Base-by-base conservation (phyloP, 2,888 invertebrate genomes). In the Myopa testacea region DNA sequence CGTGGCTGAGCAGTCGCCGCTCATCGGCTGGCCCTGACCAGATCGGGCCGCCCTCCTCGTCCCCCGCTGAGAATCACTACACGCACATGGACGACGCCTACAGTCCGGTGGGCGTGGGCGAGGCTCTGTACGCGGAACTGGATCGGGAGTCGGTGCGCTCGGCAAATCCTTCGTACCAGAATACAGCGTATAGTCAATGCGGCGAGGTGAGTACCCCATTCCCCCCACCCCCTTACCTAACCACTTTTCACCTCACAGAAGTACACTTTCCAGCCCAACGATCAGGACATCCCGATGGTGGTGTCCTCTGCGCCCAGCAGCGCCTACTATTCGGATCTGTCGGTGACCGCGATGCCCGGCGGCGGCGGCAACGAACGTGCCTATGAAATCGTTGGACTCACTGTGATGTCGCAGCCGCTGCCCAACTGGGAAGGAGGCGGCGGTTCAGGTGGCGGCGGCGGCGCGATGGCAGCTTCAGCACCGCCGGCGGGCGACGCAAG, bases 241-340 rank as follows among this genome's bases (percentile, higher is more conserved):
- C 67, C 70, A 37, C 12, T 5, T 34, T 38, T 10, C 75, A 38
- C 26, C 60, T 78, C 73, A 2, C 81, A 87, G 89, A 88, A 88
- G 86, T 88, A 88, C 81, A 87, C 86, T 83, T 88, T 88, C 82
- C 88, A 89, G 82, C 86, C 86, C 74, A 89, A 89, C 80, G 90
- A 89, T 79, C 89, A 90, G 81, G 90, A 89, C 83, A 87, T 92
- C 40, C 92, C 92, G 67, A 88, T 89, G 87, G 88, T 89, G 80
- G 88, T 90, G 45, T 92, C 92, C 45, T 92, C 92, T 79, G 93
- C 93, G 10, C 93, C 93, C n/a, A 93, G 93, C 85, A 93, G 93
- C 88, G 94, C 94, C 40, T 94, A 94, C 87, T 94, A 94, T 87
- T 93, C 93, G 78, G 94, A 94, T 88, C 89, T 94, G 76, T 92